These are phyloP conservation scores for Falco naumanni DNA, from an alignment of 2,797 vertebrate genomes.

Conservation along the genomic window DNA sequence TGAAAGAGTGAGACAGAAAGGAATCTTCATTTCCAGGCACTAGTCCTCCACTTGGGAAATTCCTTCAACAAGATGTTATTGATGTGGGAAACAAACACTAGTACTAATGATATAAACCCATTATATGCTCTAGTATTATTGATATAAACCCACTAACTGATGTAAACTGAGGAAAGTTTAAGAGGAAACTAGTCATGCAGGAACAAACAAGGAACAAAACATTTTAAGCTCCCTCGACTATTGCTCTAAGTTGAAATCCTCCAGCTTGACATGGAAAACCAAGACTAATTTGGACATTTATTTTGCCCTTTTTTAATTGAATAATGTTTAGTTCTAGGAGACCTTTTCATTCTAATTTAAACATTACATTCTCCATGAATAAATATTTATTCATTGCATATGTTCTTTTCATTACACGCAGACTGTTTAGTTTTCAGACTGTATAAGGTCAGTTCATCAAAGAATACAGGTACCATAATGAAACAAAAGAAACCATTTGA, in stretches of 20 bases:
- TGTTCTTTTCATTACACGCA: constrained; percentile 31
- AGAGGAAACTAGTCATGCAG: background rate
- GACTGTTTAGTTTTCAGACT: constrained; percentile 15
- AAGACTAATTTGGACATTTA: constrained; percentile 36
- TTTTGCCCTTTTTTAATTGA: constrained; percentile 36
- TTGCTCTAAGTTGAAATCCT: background rate
- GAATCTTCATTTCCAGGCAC: background rate
- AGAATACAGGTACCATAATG: constrained; percentile 1
- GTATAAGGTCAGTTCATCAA: constrained; percentile 15
- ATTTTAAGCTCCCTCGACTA: background rate
- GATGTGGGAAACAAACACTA: background rate
- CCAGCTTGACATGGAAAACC: background rate
- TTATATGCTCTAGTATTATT: background rate
- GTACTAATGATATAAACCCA: background rate
- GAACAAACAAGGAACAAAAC: background rate
- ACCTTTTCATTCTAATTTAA: constrained; percentile 41
- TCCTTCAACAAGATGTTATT: background rate
- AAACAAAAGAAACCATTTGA: background rate
- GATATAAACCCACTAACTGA: background rate
- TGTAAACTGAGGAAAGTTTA: background rate
- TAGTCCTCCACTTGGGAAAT: background rate
- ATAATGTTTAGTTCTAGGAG: constrained; percentile 39
- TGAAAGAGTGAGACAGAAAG: background rate
- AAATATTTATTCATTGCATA: constrained; percentile 57
- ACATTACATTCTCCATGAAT: constrained; percentile 25